Evolutionary conservation across 2,888 invertebrate genomes (phyloP).

Genomic region (Doris montereyensis): DNA sequence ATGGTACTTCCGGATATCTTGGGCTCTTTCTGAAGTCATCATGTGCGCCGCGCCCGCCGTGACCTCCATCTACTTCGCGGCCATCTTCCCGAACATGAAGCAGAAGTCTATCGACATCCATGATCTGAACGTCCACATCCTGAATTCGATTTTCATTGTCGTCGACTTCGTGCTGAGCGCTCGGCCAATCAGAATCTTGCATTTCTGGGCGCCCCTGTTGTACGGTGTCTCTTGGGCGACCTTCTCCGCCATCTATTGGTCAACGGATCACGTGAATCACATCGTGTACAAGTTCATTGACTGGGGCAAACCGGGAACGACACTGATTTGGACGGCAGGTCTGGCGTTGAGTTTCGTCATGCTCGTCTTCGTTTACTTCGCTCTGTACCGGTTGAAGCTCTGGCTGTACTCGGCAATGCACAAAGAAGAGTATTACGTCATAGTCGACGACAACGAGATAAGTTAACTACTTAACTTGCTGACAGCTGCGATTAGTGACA

Average conservation of each 20-base stretch:
- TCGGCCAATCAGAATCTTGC: slow-evolving; percentile 58
- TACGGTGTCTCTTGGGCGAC: slow-evolving; percentile 55
- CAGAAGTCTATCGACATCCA: background rate
- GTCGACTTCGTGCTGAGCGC: slow-evolving; percentile 53
- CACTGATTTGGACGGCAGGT: slow-evolving; percentile 43
- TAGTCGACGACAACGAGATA: too few relatives aligned
- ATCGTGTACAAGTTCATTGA: slow-evolving; percentile 66
- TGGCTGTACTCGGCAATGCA: too few relatives aligned
- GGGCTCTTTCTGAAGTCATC: slow-evolving; percentile 55
- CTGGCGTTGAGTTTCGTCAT: slow-evolving; percentile 45
- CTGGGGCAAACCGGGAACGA: slow-evolving; percentile 60
- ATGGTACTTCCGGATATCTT: slow-evolving; percentile 56
- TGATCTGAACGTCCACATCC: slow-evolving; percentile 57
- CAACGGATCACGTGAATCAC: slow-evolving; percentile 52
- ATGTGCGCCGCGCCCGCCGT: slow-evolving; percentile 55
- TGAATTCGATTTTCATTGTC: slow-evolving; percentile 55
- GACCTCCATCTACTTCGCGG: slow-evolving; percentile 59
- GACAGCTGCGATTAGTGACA: too few relatives aligned
- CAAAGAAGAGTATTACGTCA: too few relatives aligned
- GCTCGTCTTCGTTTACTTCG: slow-evolving; percentile 28
- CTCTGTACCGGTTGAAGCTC: slow-evolving; percentile 2
- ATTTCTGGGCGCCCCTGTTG: slow-evolving; percentile 52
- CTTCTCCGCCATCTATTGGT: slow-evolving; percentile 61
- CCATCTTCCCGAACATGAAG: slow-evolving; percentile 49
- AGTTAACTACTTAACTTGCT: too few relatives aligned